Evolutionary conservation across 2,888 invertebrate species (phyloP), one percentile per base, ranked within the genome.

Genomic region (Caenorhabditis afra): DNA sequence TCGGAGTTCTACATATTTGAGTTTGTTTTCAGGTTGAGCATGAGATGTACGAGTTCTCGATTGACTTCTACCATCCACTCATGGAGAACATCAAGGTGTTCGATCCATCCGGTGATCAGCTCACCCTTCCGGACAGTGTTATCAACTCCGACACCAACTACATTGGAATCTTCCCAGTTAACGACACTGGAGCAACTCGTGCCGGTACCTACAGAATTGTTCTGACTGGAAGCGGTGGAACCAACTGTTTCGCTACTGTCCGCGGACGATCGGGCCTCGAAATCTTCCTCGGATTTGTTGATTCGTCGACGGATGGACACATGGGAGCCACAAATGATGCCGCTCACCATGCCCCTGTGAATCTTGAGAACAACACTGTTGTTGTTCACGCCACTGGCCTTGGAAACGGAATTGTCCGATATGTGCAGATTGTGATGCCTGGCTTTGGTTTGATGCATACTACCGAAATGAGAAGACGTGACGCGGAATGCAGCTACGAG

Each of bases 321-420:
- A 62, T 71, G 11, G 87, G 87, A 23, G 81, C 81, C 22, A 87
- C 82, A 7, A 81, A 73, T 11, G 87, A 87, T 62, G 74, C 81
- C 22, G 85, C 85, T 16, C 82, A 85, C 65, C 80, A 77, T 45
- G 80, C 82, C 11, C 85, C 85, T 35, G 39, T 85, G 16, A 64
- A 64, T 47, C 68, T 78, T 7, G 79, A 82, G 22, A 66, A 62
- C 35, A 83, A 82, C 73, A 84, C 83, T 10, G 47, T 85, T 35
- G 81, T 87, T 2, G 70, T 86, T 57, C 87, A 87, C 57, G 87
- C 81, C 12, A 75, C 55, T 29, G 83, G 83, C 18, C 66, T 86
- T 11, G 83, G 73, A 1, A 35, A 45, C 3, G 84, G 83, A 66
- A 62, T 65, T 10, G 65, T 82, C 22, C 41, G 71, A 52, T 87